Evolutionary conservation across 2,113 vertebrate genomes (phyloP), one percentile per base, ranked within the genome.

Genomic region (Triplophysa siluroides): DNA sequence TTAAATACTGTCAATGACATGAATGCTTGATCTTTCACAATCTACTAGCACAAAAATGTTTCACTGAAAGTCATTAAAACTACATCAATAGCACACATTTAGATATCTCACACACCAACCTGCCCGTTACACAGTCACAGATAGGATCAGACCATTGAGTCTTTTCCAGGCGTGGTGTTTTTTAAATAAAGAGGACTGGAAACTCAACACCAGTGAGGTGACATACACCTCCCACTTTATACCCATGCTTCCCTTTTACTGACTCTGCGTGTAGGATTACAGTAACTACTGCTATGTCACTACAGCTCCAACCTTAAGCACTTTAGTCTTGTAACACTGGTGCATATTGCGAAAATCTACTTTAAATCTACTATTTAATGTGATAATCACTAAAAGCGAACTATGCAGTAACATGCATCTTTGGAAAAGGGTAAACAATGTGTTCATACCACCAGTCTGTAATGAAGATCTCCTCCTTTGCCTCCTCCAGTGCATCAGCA

Each of bases 381-480:
- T 29, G 29, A 29, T 29, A 29, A 29, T 38, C 33, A 38, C 33
- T 38, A 38, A 38, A 38, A 38, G 33, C 8, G 33, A 38, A 38
- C 6, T 38, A 8, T 38, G 33, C 33, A 38, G 33, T 7, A 4
- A 6, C 29, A 33, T 6, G 12, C 41, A 14, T 21, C 0, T 12
- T 11, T 13, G 8, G 9, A 6, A 43, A 65, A 4, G n/a, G 8
- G 8, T 12, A 62, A 38, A 77, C 10, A 70, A 7, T 26, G 13
- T 54, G 16, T 58, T 95, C 96, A 43, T 88, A 99, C 98, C 98
- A 99, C 98, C 98, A 99, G 85, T 99, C 98, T 0, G 98, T 99
- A 91, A 99, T 98, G 78, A 99, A 99, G 88, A 99, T 98, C 80
- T 99, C 98, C 78, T 99, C 98, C 61, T 93, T 94, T 0, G 98